These are phyloP conservation scores for Mormyrus lacerda DNA, from an alignment of 2,113 vertebrate species.

Conservation along the genomic window DNA sequence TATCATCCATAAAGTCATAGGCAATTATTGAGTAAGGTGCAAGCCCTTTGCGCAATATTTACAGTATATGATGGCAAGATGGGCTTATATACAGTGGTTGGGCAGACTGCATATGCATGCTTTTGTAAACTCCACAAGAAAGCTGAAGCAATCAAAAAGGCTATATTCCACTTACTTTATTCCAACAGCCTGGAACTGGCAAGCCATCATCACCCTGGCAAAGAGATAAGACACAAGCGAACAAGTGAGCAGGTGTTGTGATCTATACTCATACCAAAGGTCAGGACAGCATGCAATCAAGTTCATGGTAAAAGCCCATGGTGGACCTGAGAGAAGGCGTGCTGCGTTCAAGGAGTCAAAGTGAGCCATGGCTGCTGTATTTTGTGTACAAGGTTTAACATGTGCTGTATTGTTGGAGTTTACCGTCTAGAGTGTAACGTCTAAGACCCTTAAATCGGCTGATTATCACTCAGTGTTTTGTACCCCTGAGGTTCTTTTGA, in stretches of 20 bases:
- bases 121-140: background rate
- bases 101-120: background rate
- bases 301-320: background rate
- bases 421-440: background rate
- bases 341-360: background rate
- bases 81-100: background rate
- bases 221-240: constrained; percentile 8
- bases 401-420: background rate
- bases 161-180: constrained; percentile 59
- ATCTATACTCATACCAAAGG: background rate
- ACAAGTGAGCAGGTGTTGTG: background rate
- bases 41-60: background rate
- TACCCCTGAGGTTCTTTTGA: background rate
- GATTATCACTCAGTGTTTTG: background rate
- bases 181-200: constrained; percentile 69
- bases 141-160: background rate
- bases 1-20: background rate
- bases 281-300: background rate
- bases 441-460: background rate
- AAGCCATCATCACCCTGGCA: constrained; percentile 64
- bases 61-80: background rate
- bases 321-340: background rate
- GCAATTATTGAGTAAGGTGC: background rate
- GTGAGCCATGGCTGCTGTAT: background rate
- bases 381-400: background rate